Evolutionary conservation across 2,113 vertebrate genomes (phyloP), one percentile per base, ranked within the genome.

Genomic region (Octodon degus): DNA sequence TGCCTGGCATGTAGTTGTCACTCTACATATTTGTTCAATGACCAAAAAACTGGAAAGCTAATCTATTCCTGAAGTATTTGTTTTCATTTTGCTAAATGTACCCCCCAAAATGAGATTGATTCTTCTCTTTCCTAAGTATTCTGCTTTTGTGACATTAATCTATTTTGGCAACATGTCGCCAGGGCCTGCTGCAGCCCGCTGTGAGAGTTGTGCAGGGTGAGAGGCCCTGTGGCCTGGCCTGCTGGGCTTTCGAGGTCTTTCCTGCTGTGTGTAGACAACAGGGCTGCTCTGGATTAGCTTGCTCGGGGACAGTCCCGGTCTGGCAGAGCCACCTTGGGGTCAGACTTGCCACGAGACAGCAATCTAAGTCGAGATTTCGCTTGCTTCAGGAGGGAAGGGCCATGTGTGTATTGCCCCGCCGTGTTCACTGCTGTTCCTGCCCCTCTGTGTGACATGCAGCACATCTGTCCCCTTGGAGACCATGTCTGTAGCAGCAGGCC

Each of bases 171-270:
- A 86, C 30, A 58, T 82, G 53, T 67, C 1, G 0, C 60, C 50
- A 50, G 86, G 86, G 81, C 72, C 86, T 60, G 47, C 2, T 22
- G 37, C 16, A 74, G 85, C 77, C 81, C 3, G 24, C 65, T 81
- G 40, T 74, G 81, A 27, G 76, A 86, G 32, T 80, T 25, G 43
- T n/a, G 40, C 68, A 85, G 77, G 76, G 90, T 86, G 65, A 85
- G 77, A 89, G 34, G 50, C n/a, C 58, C 3, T 1, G 80, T 70
- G 90, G 60, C 43, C 95, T 92, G 96, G 97, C 97, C 27, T 88
- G 95, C 97, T 98, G 98, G 96, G 95, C 96, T 97, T 93, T 97
- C 30, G 37, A 90, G 89, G 92, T 94, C 96, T 95, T 97, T 94
- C 94, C 79, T 17, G 47, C 89, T 97, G 83, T 50, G 70, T 96